Base-by-base conservation (phyloP, 35 echinoderm and acorn worm genomes). In the Ophioderma brevispina region DNA sequence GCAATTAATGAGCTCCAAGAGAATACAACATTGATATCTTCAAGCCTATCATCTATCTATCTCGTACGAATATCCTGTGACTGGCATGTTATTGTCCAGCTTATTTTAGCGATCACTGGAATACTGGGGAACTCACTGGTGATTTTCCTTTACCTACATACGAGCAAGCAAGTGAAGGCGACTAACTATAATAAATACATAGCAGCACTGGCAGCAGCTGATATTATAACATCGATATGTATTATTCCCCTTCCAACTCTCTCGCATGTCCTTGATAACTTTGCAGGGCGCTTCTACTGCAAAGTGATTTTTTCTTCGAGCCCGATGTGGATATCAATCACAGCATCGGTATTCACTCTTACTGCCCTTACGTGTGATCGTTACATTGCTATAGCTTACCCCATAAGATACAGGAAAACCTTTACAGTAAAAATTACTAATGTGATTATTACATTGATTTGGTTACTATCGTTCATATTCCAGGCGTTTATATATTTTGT, bases 291-390 rank as follows among this genome's bases (percentile, higher is more conserved):
- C 1, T 75, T 87, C 0, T 97, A 93, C 55, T 97, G 95, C 59
- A 86, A 80, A 77, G 84, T 97, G 0, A 75, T 97, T n/a, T 75
- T 82, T 35, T 42, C 95, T 35, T 33, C 18, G 25, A 76, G 81
- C 39, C 32, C 94, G 25, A 90, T 97, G 92, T 97, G 91, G 91
- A 94, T 91, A 55, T 93, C 91, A 0, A 89, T 97, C 19, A 88
- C 91, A 0, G 87, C 95, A 0, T 97, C 95, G 10, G 78, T 97
- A 40, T 94, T 94, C 77, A 97, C 87, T 3, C 64, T 97, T 1
- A 80, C 92, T 1, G 64, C 84, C 32, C 77, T 97, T 40, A 86
- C 95, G 0, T 36, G 94, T 1, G 95, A 97, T 15, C 76, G 91
- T 77, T 97, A 84, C 55, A 25, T 97, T 35, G 95, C 95, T 13